These are phyloP conservation scores for Crypturellus undulatus DNA, from an alignment of 2,113 vertebrate genomes.

Conservation along the genomic window DNA sequence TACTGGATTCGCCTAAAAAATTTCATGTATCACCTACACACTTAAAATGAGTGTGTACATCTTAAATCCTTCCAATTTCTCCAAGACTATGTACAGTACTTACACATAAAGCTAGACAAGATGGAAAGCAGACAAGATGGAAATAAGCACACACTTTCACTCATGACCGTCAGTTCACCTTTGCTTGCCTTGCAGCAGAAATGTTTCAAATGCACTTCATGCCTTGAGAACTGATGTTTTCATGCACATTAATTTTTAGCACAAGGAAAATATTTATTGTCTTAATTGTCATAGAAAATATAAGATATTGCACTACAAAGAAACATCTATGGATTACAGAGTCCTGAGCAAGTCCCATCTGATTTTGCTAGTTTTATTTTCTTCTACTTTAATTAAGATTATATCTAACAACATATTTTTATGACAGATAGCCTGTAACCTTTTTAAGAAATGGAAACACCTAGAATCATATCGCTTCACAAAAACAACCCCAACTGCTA, in stretches of 20 bases:
- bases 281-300: neutral
- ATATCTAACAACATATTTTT: neutral
- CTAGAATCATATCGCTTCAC: neutral
- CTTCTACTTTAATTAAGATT: neutral
- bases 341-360: neutral
- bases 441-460: neutral
- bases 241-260: neutral
- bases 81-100: neutral
- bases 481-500: neutral
- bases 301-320: neutral
- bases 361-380: neutral
- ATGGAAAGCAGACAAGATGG: neutral
- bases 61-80: neutral
- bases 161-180: neutral
- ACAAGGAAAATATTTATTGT: neutral
- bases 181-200: neutral
- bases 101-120: neutral
- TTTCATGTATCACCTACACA: neutral
- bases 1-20: neutral
- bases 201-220: neutral
- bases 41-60: neutral
- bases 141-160: neutral
- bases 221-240: neutral
- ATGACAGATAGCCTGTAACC: neutral
- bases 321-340: neutral